Percentiles rank a stretch among this genome's conserved stretches.
These are phyloP conservation scores for Eupithecia abbreviata DNA, from an alignment of 2,888 invertebrate species.

Conservation along the genomic window DNA sequence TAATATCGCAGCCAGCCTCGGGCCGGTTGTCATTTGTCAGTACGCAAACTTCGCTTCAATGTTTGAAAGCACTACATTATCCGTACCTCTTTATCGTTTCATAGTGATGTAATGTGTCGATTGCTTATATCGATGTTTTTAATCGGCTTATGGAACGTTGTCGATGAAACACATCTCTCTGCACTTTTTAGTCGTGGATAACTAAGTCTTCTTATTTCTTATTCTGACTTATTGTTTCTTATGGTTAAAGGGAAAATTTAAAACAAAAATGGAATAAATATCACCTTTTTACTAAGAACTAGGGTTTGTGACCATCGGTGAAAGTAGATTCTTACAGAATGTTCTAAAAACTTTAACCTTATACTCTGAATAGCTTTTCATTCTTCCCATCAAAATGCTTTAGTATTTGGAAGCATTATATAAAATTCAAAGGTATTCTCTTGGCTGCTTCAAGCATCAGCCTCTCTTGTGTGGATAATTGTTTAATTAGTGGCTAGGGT, in stretches of 20 bases:
- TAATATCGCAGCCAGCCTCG: conserved; percentile 76
- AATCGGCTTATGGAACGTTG: neutral
- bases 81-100: conserved; percentile 74
- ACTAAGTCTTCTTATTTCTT: neutral
- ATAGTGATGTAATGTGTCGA: conserved; percentile 48
- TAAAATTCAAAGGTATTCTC: neutral
- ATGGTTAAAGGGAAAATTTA: neutral
- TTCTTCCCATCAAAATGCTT: neutral
- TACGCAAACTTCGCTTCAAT: conserved; percentile 80
- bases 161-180: neutral
- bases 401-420: neutral
- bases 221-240: neutral
- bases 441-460: neutral
- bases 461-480: conserved; percentile 30
- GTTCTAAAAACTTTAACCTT: neutral
- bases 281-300: neutral
- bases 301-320: neutral
- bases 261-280: neutral
- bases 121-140: conserved; percentile 34
- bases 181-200: neutral
- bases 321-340: neutral
- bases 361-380: neutral
- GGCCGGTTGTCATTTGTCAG: conserved; percentile 81
- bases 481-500: conserved; percentile 33
- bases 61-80: conserved; percentile 82